Conservation (phyloP, 2,113 vertebrate species). For the Lampris incognitus region DNA sequence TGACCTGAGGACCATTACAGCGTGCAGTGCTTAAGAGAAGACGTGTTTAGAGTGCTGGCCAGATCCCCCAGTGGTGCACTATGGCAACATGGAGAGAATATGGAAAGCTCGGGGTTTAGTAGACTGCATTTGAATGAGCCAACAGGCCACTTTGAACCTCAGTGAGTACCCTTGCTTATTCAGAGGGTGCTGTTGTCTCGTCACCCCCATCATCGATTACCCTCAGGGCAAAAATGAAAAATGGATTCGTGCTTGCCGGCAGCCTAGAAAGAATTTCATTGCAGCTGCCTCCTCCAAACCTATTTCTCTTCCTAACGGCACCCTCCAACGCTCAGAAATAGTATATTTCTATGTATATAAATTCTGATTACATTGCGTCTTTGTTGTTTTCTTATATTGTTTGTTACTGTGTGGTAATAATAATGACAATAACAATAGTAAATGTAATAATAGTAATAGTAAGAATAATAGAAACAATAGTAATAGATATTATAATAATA, state of each 20-base stretch:
- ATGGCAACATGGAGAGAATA: slow-evolving; percentile 56
- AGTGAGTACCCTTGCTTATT: slow-evolving; percentile 61
- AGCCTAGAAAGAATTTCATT: slow-evolving; percentile 51
- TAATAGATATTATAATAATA: too few species aligned
- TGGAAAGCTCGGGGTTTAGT: slow-evolving; percentile 63
- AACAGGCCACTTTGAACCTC: slow-evolving; percentile 62
- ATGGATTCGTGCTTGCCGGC: slow-evolving; percentile 65
- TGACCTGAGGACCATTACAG: slow-evolving; percentile 61
- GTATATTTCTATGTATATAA: slow-evolving; percentile 3
- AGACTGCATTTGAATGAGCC: slow-evolving; percentile 70
- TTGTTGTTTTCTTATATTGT: not conserved
- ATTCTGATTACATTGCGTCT: not conserved
- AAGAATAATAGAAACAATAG: not conserved
- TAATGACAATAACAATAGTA: not conserved
- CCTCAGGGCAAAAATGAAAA: slow-evolving; percentile 75
- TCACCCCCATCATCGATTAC: slow-evolving; percentile 73
- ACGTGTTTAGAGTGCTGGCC: slow-evolving; percentile 52
- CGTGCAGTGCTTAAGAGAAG: slow-evolving; percentile 49
- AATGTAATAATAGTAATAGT: not conserved
- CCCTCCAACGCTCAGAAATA: slow-evolving; percentile 16
- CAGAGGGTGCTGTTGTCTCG: slow-evolving; percentile 71
- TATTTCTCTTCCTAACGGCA: slow-evolving; percentile 42
- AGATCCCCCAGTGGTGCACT: slow-evolving; percentile 46
- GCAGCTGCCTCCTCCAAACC: slow-evolving; percentile 39
- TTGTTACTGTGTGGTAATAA: not conserved